Percentiles rank a stretch among this genome's conserved stretches.
These are phyloP conservation scores for Blennius ocellaris DNA, from an alignment of 2,113 vertebrate genomes.

Conservation along the genomic window DNA sequence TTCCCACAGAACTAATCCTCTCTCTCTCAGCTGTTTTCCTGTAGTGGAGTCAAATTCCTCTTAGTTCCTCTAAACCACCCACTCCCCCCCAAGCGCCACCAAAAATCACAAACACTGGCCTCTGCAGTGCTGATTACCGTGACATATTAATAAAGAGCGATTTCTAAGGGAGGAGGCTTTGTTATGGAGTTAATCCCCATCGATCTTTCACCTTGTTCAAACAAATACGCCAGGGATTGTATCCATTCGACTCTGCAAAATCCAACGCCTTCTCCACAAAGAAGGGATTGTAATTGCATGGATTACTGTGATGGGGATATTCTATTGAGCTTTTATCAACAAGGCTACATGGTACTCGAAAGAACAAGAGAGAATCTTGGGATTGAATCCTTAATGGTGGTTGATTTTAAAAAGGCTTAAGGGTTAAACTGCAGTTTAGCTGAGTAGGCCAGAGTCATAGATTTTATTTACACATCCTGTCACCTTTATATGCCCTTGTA, in stretches of 20 bases:
- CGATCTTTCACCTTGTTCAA: slow-evolving; percentile 79
- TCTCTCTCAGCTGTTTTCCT: slow-evolving; percentile 79
- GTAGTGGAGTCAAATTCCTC: slow-evolving; percentile 78
- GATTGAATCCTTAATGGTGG: slow-evolving; percentile 53
- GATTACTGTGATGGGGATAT: slow-evolving; percentile 74
- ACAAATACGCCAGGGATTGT: slow-evolving; percentile 66
- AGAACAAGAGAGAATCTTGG: slow-evolving; percentile 50
- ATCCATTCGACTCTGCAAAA: slow-evolving; percentile 57
- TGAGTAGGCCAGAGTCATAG: slow-evolving; percentile 15
- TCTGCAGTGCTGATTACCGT: slow-evolving; percentile 68
- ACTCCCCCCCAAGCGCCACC: slow-evolving; percentile 29
- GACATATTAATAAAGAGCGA: slow-evolving; percentile 73
- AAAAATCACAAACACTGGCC: slow-evolving; percentile 56
- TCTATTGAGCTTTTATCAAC: slow-evolving; percentile 76
- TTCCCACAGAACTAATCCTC: slow-evolving; percentile 84
- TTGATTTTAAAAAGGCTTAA: slow-evolving; percentile 61
- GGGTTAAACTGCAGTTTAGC: slow-evolving; percentile 41
- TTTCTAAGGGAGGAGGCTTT: slow-evolving; percentile 66
- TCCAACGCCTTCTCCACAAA: slow-evolving; percentile 66
- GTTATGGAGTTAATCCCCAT: slow-evolving; percentile 74
- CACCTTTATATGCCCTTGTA: slow-evolving; percentile 47
- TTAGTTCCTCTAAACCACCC: slow-evolving; percentile 13
- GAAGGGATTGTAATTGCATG: slow-evolving; percentile 72
- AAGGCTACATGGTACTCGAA: slow-evolving; percentile 68
- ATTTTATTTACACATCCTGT: slow-evolving; percentile 54